Evolutionary conservation across 2,888 invertebrate species (phyloP).

Genomic region (Rhagonycha lutea): DNA sequence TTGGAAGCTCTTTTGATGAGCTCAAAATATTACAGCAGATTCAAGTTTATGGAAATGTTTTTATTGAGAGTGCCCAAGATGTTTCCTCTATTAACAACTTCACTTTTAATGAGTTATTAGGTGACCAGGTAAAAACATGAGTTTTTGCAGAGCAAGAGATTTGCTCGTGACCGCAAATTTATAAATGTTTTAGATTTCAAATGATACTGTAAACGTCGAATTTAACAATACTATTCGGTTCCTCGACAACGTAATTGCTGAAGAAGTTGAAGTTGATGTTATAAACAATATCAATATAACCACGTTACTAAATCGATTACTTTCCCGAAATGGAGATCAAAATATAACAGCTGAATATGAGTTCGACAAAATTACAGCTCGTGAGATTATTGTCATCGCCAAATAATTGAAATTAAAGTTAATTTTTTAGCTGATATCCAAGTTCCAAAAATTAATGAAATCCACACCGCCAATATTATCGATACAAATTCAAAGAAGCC

Average conservation of each 20-base stretch:
- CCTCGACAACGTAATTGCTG: slow-evolving; percentile 15
- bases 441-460: slow-evolving; percentile 23
- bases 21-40: slow-evolving; percentile 36
- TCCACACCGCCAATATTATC: slow-evolving; percentile 19
- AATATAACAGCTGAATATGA: slow-evolving; percentile 39
- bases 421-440: slow-evolving; percentile 25
- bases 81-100: slow-evolving; percentile 39
- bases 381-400: slow-evolving; percentile 31
- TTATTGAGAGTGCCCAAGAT: slow-evolving; percentile 32
- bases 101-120: slow-evolving; percentile 33
- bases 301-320: slow-evolving; percentile 37
- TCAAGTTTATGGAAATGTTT: slow-evolving; percentile 38
- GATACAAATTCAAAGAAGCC: slow-evolving; percentile 5
- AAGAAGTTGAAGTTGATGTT: slow-evolving; percentile 25
- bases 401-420: neutral
- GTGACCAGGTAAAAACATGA: neutral
- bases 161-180: slow-evolving; percentile 31
- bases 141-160: no score
- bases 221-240: slow-evolving; percentile 17
- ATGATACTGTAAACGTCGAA: neutral
- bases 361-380: slow-evolving; percentile 42
- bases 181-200: neutral
- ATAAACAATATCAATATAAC: slow-evolving; percentile 45
- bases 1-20: slow-evolving; percentile 35
- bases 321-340: slow-evolving; percentile 42